Percentiles rank a stretch among this genome's conserved stretches.
Evolutionary conservation across 2,888 invertebrate genomes (phyloP).

Genomic region (Listrodromus nycthemerus): DNA sequence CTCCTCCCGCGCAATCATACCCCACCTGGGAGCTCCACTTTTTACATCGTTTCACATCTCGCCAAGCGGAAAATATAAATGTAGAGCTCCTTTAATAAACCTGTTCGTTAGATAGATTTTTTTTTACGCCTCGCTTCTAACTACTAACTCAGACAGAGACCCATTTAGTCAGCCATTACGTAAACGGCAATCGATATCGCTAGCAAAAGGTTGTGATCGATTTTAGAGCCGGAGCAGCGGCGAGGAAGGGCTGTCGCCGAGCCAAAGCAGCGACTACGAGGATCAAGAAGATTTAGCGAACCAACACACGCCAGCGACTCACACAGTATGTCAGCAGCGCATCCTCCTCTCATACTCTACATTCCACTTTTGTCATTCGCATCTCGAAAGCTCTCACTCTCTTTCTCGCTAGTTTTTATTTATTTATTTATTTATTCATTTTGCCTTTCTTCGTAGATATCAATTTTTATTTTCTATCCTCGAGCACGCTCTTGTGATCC

Average conservation of each 20-base stretch:
- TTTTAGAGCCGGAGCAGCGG: conserved; percentile 86
- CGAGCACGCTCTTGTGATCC: conserved; percentile 8
- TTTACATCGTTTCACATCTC: neutral
- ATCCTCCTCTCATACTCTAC: conserved; percentile 59
- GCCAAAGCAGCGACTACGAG: conserved; percentile 90
- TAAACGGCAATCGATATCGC: conserved; percentile 48
- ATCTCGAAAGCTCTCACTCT: conserved; percentile 39
- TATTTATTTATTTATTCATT: conserved; percentile 25
- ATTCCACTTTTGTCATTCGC: conserved; percentile 36
- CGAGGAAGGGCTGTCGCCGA: conserved; percentile 87
- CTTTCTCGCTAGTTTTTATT: conserved; percentile 30
- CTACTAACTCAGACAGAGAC: conserved; percentile 25
- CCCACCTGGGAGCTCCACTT: neutral
- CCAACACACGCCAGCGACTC: conserved; percentile 88
- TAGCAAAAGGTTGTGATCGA: conserved; percentile 72
- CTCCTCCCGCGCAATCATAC: neutral
- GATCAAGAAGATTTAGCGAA: conserved; percentile 88
- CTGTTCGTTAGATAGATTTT: neutral
- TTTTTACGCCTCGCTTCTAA: conserved; percentile 5
- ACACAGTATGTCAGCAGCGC: conserved; percentile 86
- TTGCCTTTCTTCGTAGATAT: conserved; percentile 18
- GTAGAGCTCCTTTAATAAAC: neutral
- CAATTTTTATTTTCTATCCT: conserved; percentile 11
- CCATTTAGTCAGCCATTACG: conserved; percentile 30
- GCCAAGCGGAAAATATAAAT: neutral